phyloP scores from a whole-genome alignment of 1,140 invertebrate species.

The Schlechtendalia chinensis region DNA sequence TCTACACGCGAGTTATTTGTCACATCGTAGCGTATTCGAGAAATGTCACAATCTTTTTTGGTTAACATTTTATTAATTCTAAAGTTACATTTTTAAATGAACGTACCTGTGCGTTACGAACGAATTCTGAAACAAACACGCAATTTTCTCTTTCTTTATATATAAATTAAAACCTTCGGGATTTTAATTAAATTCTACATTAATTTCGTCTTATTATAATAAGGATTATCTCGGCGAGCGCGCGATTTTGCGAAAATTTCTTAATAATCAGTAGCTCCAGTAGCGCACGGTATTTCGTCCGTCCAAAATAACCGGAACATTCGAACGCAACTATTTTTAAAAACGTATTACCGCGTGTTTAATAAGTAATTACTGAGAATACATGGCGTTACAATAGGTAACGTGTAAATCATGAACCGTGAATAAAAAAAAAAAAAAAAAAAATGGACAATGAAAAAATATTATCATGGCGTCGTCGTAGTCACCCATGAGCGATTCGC shows the following conservation, averaged over 20 bases:
- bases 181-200: not conserved
- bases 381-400: not conserved
- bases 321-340: not conserved
- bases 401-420: constrained; percentile 21
- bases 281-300: no score
- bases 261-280: no score
- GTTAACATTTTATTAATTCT: constrained; percentile 1
- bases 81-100: not conserved
- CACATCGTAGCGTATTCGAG: not conserved
- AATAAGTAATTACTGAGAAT: constrained; percentile 14
- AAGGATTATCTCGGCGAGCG: no score
- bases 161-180: not conserved
- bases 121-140: not conserved
- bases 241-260: no score
- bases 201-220: not conserved
- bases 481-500: constrained; percentile 32
- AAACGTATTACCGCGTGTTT: not conserved
- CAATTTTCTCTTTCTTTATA: not conserved
- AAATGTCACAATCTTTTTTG: not conserved
- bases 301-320: no score
- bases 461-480: constrained; percentile 21
- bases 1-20: no score
- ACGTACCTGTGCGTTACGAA: not conserved
- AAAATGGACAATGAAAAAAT: not conserved
- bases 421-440: constrained; percentile 16